These are phyloP conservation scores for Pygoscelis antarcticus DNA, from an alignment of 2,113 vertebrate species.

Conservation along the genomic window DNA sequence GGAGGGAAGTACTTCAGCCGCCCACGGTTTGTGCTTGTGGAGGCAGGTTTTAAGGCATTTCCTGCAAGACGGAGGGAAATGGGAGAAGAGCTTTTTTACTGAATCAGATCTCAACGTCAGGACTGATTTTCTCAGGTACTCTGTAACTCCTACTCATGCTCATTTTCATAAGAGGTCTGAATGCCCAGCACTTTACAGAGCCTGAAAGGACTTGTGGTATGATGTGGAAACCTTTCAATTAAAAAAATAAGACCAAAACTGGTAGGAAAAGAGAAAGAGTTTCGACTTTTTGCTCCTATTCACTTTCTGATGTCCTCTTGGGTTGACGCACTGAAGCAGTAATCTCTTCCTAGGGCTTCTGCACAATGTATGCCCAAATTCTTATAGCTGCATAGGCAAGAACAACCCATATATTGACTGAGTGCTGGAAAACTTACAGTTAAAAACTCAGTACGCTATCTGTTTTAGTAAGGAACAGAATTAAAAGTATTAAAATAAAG, in stretches of 20 bases:
- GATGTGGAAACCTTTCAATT: neutral
- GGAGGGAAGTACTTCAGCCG: neutral
- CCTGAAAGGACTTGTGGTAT: rapidly evolving
- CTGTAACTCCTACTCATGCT: neutral
- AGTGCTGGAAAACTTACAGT: neutral
- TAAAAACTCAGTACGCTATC: neutral
- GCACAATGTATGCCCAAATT: neutral
- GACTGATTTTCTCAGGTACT: neutral
- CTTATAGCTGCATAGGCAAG: neutral
- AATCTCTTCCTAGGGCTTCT: neutral
- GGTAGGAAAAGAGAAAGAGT: neutral
- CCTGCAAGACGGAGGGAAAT: neutral
- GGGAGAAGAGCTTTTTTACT: neutral
- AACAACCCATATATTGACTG: neutral
- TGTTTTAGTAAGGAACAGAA: neutral
- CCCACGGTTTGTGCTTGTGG: neutral
- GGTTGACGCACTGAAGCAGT: neutral
- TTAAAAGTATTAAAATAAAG: neutral
- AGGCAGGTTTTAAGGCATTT: neutral
- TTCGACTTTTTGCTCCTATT: neutral
- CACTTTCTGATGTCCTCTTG: neutral
- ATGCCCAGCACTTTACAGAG: neutral
- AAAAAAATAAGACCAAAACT: neutral
- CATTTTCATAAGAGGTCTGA: neutral
- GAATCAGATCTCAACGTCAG: neutral